Evolutionary conservation across 2,797 vertebrate genomes (phyloP).

Genomic region (Pteropus rufus): DNA sequence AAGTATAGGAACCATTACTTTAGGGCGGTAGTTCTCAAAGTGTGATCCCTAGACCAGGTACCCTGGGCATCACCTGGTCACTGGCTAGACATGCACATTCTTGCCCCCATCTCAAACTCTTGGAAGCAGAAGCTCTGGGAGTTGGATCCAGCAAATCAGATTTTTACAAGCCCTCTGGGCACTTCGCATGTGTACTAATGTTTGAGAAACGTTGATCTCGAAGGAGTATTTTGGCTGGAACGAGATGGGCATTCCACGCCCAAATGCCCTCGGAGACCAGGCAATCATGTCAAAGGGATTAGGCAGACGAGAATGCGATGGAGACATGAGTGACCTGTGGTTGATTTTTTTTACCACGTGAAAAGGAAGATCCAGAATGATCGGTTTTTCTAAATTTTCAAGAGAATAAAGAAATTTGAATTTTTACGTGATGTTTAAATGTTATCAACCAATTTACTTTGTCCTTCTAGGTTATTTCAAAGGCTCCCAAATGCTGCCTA

Average conservation of each 20-base stretch:
- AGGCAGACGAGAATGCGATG: neutral
- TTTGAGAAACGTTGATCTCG: neutral
- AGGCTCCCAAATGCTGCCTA: neutral
- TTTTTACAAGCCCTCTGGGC: neutral
- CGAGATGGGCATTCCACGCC: neutral
- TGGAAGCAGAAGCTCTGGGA: neutral
- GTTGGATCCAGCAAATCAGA: neutral
- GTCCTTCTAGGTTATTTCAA: neutral
- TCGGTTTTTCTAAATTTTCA: neutral
- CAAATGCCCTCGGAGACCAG: neutral
- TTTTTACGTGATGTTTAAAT: neutral
- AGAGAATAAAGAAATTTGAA: neutral
- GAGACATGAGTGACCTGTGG: neutral
- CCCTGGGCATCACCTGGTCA: fast-evolving
- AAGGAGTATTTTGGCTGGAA: fast-evolving
- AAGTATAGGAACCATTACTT: neutral
- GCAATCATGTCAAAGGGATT: fast-evolving
- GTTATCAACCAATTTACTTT: fast-evolving
- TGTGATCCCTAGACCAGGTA: neutral
- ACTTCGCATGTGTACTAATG: neutral
- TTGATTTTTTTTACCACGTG: neutral
- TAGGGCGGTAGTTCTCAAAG: neutral
- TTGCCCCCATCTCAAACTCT: too few relatives aligned
- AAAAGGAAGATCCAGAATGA: neutral
- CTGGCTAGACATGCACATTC: neutral